Evolutionary conservation across 2,113 vertebrate species (phyloP).

Genomic region (Strix aluco): DNA sequence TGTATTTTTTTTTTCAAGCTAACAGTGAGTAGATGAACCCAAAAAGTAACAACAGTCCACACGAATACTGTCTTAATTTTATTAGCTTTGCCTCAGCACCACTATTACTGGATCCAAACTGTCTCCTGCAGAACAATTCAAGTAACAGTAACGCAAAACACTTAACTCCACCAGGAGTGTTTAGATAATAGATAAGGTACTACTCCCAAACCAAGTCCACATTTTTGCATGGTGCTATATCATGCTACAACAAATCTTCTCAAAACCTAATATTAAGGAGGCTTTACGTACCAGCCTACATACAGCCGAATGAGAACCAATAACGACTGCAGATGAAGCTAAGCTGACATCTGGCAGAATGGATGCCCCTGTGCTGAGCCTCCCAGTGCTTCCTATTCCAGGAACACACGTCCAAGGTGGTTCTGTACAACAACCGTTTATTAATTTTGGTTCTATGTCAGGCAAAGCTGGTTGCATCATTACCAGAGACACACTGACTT

Average conservation of each 20-base stretch:
- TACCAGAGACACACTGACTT: not conserved
- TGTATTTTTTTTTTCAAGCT: not conserved
- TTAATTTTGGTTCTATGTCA: not conserved
- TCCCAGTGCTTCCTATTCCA: not conserved
- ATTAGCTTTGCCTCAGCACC: not conserved
- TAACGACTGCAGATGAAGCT: not conserved
- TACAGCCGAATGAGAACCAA: not conserved
- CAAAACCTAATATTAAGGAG: not conserved
- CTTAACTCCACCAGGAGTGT: not conserved
- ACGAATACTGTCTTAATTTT: not conserved
- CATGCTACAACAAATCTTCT: not conserved
- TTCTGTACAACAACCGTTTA: not conserved
- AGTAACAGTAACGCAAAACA: not conserved
- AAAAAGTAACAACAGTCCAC: not conserved
- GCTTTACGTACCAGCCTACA: not conserved
- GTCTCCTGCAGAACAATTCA: not conserved
- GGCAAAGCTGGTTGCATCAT: not conserved
- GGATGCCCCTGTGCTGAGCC: not conserved
- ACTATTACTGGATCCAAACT: not conserved
- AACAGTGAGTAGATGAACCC: not conserved
- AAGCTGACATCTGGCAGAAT: not conserved
- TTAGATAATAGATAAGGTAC: not conserved
- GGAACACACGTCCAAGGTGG: not conserved
- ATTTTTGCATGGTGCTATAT: not conserved
- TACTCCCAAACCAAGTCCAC: not conserved